Conservation (phyloP, 2,888 invertebrate species). For the Neoitamus cyanurus region DNA sequence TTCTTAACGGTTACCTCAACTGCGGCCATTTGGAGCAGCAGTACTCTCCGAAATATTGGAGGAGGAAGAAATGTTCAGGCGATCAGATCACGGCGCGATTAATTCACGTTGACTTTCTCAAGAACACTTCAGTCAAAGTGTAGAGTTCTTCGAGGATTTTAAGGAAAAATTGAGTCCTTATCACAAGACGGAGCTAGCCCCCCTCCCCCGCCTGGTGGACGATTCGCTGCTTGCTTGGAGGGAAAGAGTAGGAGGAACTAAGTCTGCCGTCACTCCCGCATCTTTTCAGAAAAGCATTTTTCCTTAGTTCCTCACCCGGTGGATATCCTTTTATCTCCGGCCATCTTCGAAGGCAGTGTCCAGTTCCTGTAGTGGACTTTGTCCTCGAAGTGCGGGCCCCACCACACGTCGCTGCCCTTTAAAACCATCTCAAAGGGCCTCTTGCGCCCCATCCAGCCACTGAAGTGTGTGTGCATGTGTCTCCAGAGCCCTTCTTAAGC, state of each 20-base stretch:
- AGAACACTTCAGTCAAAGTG: conserved; percentile 21
- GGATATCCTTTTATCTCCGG: conserved; percentile 14
- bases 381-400: conserved; percentile 14
- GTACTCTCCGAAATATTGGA: background rate
- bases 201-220: background rate
- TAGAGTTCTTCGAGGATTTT: conserved; percentile 42
- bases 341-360: conserved; percentile 10
- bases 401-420: conserved; percentile 4
- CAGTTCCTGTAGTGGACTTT: conserved; percentile 44
- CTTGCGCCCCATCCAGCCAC: conserved; percentile 28
- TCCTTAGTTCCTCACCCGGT: background rate
- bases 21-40: background rate
- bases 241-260: conserved; percentile 15
- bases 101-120: conserved; percentile 41
- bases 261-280: conserved; percentile 14
- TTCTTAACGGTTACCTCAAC: background rate
- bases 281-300: background rate
- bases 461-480: conserved; percentile 37
- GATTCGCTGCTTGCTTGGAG: background rate
- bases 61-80: conserved; percentile 9
- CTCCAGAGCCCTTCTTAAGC: conserved; percentile 1
- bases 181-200: conserved; percentile 27
- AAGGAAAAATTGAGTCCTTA: conserved; percentile 42
- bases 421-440: conserved; percentile 26
- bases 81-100: conserved; percentile 39